Percentiles rank a stretch among this genome's conserved stretches.
Conservation (phyloP, 2,113 vertebrate species). For the Psittacula cyanocephala region DNA sequence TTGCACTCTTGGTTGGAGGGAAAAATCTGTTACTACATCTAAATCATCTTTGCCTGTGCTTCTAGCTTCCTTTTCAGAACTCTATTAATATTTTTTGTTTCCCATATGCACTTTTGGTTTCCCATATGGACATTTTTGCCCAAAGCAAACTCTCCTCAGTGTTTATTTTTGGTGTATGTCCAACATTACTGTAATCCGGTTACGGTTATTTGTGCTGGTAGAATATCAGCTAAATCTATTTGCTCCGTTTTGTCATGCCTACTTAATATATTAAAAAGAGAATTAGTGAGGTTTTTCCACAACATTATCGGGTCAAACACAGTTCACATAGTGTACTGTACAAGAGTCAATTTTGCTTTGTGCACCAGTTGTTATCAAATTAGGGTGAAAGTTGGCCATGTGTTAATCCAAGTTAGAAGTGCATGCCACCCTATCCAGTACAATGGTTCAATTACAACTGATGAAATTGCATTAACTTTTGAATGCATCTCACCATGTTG, state of each 20-base stretch:
- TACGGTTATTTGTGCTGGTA: slow-evolving; percentile 51
- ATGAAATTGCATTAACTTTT: slow-evolving; percentile 68
- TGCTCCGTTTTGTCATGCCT: slow-evolving; percentile 48
- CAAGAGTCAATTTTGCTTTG: slow-evolving; percentile 2
- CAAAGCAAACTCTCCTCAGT: slow-evolving; percentile 55
- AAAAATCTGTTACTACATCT: slow-evolving; percentile 46
- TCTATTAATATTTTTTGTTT: slow-evolving; percentile 65
- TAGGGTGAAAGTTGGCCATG: slow-evolving; percentile 37
- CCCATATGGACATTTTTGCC: slow-evolving; percentile 51
- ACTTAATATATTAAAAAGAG: slow-evolving; percentile 35
- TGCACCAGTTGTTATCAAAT: slow-evolving; percentile 58
- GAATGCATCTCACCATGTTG: slow-evolving; percentile 16
- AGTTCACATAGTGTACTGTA: slow-evolving; percentile 43
- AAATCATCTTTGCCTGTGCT: background rate
- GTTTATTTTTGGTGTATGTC: slow-evolving; percentile 51
- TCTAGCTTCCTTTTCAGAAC: slow-evolving; percentile 47
- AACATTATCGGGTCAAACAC: slow-evolving; percentile 45
- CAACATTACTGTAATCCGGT: slow-evolving; percentile 17
- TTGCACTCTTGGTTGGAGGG: slow-evolving; percentile 20
- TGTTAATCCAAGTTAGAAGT: slow-evolving; percentile 62
- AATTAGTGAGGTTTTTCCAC: slow-evolving; percentile 43
- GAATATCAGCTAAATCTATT: slow-evolving; percentile 51
- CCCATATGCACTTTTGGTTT: slow-evolving; percentile 63
- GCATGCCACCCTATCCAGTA: slow-evolving; percentile 41
- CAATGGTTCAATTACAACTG: slow-evolving; percentile 58